Evolutionary conservation across 2,888 invertebrate genomes (phyloP), one percentile per base, ranked within the genome.

Genomic region (Tiliacea aurago): DNA sequence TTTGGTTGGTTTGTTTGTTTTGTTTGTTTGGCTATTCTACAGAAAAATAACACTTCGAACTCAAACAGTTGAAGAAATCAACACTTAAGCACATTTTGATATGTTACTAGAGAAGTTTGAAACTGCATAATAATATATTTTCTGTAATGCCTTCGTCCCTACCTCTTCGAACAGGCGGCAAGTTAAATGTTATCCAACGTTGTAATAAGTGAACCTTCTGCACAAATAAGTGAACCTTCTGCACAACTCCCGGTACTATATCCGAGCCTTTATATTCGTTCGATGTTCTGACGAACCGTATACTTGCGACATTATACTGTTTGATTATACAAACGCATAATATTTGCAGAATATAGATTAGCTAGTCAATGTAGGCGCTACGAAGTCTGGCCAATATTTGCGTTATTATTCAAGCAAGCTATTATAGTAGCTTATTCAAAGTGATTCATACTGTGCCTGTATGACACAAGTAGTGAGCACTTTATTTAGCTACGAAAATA

Each of bases 321-420:
- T 81, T 81, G 67, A 84, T 81, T 81, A 76, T 81, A 67, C 67
- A 81, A 68, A 65, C 64, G 33, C 76, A 61, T 53, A 80, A 70
- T 61, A 80, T 84, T 84, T 62, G 37, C 51, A n/a, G 76, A 74
- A 80, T 80, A 62, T 80, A 74, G 47, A 84, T 67, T 2, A 41
- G 15, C 43, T 4, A 64, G 28, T 56, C 59, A n/a, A 20, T 51
- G 49, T 4, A 33, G 74, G 75, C 62, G 75, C 64, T 80, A 18
- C 33, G 9, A 59, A 43, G 84, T 80, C 67, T 68, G n/a, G 28
- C 4, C 9, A 7, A 49, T 53, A 53, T 28, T 51, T 3, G 13
- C 28, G 28, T 20, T 64, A 51, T 49, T 67, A 45, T 41, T 49
- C 18, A 53, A 62, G 13, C 33, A 43, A 6, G 9, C 33, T n/a